Base-by-base conservation (phyloP, 2,113 vertebrate genomes). In the Polypterus senegalus region DNA sequence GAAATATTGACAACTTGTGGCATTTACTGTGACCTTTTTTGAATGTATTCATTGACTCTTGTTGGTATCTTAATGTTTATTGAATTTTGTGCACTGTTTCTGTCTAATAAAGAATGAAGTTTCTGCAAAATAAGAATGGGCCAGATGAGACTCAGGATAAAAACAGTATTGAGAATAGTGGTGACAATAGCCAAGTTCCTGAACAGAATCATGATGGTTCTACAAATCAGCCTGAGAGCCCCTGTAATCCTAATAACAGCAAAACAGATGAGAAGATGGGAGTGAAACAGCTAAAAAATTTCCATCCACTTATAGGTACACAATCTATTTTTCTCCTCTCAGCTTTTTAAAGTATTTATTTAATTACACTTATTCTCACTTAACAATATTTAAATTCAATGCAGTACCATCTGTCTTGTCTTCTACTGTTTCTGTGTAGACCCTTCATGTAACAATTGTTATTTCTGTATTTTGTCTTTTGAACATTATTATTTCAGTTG, bases 261-360 rank as follows among this genome's bases (percentile, higher is more conserved):
- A 86, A 79, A 67, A 61, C 60, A 0, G 77, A 87, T 5, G 82
- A 85, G 58, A 90, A 82, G 51, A 81, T 72, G 77, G 74, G 72
- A 1, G 3, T 77, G 46, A 69, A 73, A 3, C 71, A 80, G 0
- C 70, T 88, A 0, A 83, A 81, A 7, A 75, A 77, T 48, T 95
- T 92, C 65, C 86, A 81, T 45, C 94, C 93, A 2, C 75, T 80
- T 1, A 71, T 80, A 80, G 89, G 95, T 98, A 86, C 62, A 48
- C 49, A 11, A 0, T 0, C 46, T 58, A 58, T 4, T 3, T 0
- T 3, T 6, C 9, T 27, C 27, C 27, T 27, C 27, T 27, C 27
- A 27, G 27, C 2, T 27, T 27, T 27, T 27, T 27, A 27, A 27
- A 27, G 27, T 27, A 27, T 27, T 27, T 27, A 27, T 27, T 27